These are phyloP conservation scores for Morone chrysops DNA, from an alignment of 2,113 vertebrate genomes.

Conservation along the genomic window DNA sequence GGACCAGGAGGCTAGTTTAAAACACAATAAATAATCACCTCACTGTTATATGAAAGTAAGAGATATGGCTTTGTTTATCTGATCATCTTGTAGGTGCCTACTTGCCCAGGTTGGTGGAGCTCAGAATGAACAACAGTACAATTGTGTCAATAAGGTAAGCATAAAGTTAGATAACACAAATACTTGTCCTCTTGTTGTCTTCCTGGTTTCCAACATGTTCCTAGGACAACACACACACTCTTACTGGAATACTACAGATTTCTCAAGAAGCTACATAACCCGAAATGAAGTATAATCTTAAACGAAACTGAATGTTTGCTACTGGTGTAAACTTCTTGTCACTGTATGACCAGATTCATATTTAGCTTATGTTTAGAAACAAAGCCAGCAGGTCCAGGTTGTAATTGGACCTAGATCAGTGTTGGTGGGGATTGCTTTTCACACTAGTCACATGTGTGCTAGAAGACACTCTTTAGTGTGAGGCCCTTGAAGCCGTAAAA, in stretches of 20 bases:
- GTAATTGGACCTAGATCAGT: conserved; percentile 41
- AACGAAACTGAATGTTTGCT: conserved; percentile 1
- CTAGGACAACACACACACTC: background rate
- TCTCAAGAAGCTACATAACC: background rate
- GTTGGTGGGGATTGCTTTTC: conserved; percentile 16
- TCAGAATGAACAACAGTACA: conserved; percentile 93
- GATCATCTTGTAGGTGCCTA: conserved; percentile 84
- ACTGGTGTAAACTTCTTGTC: background rate
- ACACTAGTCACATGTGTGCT: conserved; percentile 15
- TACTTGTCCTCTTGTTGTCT: background rate
- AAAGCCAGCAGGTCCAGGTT: conserved; percentile 15
- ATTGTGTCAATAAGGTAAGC: conserved; percentile 92
- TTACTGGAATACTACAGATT: conserved; percentile 2
- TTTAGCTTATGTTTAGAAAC: conserved; percentile 19
- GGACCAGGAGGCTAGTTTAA: background rate
- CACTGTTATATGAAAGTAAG: conserved; percentile 21
- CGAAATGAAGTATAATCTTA: background rate
- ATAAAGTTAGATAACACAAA: conserved; percentile 21
- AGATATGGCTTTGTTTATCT: conserved; percentile 46
- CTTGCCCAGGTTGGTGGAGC: conserved; percentile 90
- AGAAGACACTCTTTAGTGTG: background rate
- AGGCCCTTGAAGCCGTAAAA: conserved; percentile 13
- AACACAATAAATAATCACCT: conserved; percentile 2
- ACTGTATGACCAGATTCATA: conserved; percentile 17
- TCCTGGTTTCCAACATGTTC: conserved; percentile 14